These are phyloP conservation scores for Drosophila nasuta DNA, from an alignment of 1,140 invertebrate genomes.

Conservation along the genomic window DNA sequence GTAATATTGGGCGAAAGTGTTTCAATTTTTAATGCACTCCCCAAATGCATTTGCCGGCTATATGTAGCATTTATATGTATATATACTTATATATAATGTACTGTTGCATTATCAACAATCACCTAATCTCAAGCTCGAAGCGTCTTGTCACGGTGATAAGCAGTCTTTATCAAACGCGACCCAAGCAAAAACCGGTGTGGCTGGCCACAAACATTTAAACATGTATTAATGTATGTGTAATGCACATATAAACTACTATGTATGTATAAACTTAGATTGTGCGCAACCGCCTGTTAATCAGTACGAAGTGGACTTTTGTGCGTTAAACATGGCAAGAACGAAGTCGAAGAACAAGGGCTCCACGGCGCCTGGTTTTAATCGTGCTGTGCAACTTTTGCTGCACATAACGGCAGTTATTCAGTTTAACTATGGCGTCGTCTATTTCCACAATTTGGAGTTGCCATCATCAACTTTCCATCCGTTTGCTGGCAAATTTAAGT, in stretches of 20 bases:
- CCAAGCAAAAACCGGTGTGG: constrained; percentile 9
- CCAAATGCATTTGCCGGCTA: neutral
- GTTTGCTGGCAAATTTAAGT: constrained; percentile 93
- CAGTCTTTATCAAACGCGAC: constrained; percentile 53
- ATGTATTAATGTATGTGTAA: constrained; percentile 13
- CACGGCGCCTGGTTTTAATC: constrained; percentile 64
- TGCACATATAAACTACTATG: constrained; percentile 1
- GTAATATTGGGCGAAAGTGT: constrained; percentile 22
- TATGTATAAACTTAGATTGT: constrained; percentile 19
- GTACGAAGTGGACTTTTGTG: constrained; percentile 52
- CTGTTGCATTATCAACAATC: constrained; percentile 43
- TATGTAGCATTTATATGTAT: too few species aligned
- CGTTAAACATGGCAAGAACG: constrained; percentile 63
- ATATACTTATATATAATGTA: neutral
- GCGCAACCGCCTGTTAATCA: constrained; percentile 58
- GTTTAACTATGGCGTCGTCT: constrained; percentile 67
- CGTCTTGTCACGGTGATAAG: constrained; percentile 48
- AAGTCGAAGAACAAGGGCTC: constrained; percentile 68
- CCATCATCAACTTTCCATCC: constrained; percentile 52
- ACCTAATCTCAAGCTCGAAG: constrained; percentile 4
- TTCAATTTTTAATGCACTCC: constrained; percentile 26
- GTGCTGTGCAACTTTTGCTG: constrained; percentile 61
- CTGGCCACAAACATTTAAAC: neutral
- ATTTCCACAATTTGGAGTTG: constrained; percentile 56
- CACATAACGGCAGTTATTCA: constrained; percentile 69